Conservation (phyloP, 2,113 vertebrate genomes). For the Antechinus flavipes region DNA sequence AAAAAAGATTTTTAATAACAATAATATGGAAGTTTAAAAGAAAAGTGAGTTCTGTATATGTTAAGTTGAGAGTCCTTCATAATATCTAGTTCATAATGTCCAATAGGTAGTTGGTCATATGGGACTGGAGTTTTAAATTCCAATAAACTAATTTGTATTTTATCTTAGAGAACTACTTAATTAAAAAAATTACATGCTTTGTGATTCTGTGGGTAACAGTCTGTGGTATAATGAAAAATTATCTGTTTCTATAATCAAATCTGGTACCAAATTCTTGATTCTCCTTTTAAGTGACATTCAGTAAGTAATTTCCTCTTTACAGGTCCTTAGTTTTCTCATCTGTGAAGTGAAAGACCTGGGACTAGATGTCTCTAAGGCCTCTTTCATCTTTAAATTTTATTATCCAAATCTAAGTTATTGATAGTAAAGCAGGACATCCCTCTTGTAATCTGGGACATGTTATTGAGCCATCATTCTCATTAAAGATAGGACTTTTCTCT, state of each 20-base stretch:
- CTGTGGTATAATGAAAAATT: neutral
- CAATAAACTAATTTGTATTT: neutral
- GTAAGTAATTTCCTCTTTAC: neutral
- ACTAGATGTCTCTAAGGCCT: neutral
- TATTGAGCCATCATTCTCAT: neutral
- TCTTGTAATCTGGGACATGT: neutral
- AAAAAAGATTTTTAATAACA: neutral
- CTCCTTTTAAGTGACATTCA: neutral
- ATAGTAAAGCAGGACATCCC: neutral
- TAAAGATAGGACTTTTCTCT: neutral
- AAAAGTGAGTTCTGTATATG: neutral
- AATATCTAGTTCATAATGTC: neutral
- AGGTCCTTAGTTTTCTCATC: neutral
- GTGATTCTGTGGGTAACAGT: neutral
- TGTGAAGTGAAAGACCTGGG: neutral
- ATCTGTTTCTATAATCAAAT: neutral
- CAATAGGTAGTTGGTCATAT: neutral
- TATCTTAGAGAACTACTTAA: conserved; percentile 59
- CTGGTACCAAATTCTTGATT: neutral
- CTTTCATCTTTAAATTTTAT: neutral
- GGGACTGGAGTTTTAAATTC: neutral
- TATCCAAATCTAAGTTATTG: neutral
- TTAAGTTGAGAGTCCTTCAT: neutral
- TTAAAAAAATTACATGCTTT: conserved; percentile 77
- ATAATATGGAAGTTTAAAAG: neutral